Conservation (phyloP, 2,888 invertebrate species). For the Hemaris fuciformis region DNA sequence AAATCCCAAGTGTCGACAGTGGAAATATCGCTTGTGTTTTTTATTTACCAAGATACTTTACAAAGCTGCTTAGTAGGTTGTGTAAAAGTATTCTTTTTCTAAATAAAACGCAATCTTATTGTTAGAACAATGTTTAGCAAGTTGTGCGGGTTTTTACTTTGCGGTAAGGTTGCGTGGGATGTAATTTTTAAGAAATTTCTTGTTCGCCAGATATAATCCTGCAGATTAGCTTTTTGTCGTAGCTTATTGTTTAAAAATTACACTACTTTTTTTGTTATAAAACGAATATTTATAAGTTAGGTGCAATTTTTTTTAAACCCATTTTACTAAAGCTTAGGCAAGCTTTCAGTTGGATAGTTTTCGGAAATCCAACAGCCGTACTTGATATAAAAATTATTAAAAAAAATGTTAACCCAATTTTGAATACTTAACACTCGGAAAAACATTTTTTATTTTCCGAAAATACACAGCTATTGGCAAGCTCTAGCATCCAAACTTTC, state of each 20-base stretch:
- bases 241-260: not conserved
- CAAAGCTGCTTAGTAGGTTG: slow-evolving; percentile 14
- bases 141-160: not conserved
- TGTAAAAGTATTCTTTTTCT: not conserved
- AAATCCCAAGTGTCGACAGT: slow-evolving; percentile 41
- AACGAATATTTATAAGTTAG: not conserved
- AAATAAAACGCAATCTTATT: slow-evolving; percentile 30
- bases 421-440: no score
- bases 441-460: no score
- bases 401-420: no score
- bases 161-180: not conserved
- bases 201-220: not conserved
- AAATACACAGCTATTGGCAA: no score
- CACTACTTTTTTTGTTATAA: not conserved
- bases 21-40: slow-evolving; percentile 24
- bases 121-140: slow-evolving; percentile 31
- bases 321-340: no score
- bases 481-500: no score
- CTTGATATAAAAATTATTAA: no score
- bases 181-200: not conserved
- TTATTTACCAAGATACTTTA: slow-evolving; percentile 28
- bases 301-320: not conserved
- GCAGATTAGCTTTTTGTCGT: not conserved
- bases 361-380: no score
- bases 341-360: no score